Conservation (phyloP, 2,888 invertebrate species). For the Phortica okadai region DNA sequence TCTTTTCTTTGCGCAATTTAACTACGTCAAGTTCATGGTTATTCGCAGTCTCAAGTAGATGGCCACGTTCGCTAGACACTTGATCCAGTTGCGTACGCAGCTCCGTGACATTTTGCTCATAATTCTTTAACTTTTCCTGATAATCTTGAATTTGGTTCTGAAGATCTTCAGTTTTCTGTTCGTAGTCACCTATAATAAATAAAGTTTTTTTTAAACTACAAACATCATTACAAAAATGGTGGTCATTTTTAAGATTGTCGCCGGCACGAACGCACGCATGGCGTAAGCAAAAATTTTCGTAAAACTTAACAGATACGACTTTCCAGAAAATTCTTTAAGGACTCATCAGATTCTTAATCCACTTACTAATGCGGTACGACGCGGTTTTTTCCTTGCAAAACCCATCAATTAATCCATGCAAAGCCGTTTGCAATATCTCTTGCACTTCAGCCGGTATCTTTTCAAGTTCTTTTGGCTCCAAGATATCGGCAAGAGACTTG, state of each 20-base stretch:
- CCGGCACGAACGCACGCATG: background rate
- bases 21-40: constrained; percentile 82
- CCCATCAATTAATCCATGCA: constrained; percentile 82
- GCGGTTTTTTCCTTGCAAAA: constrained; percentile 85
- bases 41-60: constrained; percentile 81
- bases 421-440: constrained; percentile 81
- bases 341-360: background rate
- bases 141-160: constrained; percentile 82
- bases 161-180: constrained; percentile 76
- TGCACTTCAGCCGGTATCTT: constrained; percentile 78
- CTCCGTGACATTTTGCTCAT: constrained; percentile 81
- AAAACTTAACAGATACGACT: background rate
- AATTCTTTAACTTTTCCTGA: constrained; percentile 80
- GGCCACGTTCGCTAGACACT: constrained; percentile 81
- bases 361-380: constrained; percentile 77
- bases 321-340: background rate
- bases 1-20: constrained; percentile 83
- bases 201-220: background rate
- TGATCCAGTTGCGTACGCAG: constrained; percentile 81
- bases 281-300: background rate
- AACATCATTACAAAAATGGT: background rate
- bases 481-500: constrained; percentile 74
- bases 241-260: background rate
- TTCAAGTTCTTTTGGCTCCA: constrained; percentile 79
- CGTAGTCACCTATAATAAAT: constrained; percentile 60